These are phyloP conservation scores for Zenarchopterus dispar DNA, from an alignment of 2,797 vertebrate genomes.

Conservation along the genomic window DNA sequence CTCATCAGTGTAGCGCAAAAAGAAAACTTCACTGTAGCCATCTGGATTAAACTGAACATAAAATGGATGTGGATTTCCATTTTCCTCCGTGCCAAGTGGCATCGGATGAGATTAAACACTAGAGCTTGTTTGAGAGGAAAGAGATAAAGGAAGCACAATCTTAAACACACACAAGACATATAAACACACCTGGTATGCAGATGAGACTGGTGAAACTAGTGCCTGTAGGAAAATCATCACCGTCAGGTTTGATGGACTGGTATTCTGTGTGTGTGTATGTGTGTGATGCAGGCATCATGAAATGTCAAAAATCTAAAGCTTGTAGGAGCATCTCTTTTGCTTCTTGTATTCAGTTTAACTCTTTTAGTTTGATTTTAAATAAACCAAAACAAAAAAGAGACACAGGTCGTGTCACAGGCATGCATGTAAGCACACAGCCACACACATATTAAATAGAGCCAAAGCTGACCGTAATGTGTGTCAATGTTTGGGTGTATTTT, in stretches of 20 bases:
- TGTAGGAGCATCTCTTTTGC: slow-evolving; percentile 3
- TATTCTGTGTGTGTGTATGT: background rate
- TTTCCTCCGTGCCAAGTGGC: slow-evolving; percentile 1
- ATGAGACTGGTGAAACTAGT: slow-evolving; percentile 18
- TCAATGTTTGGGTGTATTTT: slow-evolving; percentile 67
- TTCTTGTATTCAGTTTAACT: slow-evolving; percentile 15
- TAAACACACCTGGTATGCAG: slow-evolving; percentile 24
- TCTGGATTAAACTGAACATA: slow-evolving; percentile 21
- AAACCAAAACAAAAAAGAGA: slow-evolving; percentile 37
- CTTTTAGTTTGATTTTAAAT: slow-evolving; percentile 23
- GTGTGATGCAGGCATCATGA: background rate
- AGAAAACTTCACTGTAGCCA: slow-evolving; percentile 20
- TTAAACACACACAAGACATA: slow-evolving; percentile 7
- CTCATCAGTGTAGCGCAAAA: slow-evolving; percentile 18
- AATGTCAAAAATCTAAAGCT: slow-evolving; percentile 8
- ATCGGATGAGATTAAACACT: slow-evolving; percentile 9
- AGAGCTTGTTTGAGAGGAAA: background rate
- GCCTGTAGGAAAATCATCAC: slow-evolving; percentile 9
- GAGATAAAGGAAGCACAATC: background rate
- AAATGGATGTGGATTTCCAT: background rate
- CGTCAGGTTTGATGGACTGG: background rate
- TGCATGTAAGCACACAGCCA: slow-evolving; percentile 9
- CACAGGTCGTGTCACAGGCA: slow-evolving; percentile 15
- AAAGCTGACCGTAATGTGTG: slow-evolving; percentile 39
- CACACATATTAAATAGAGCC: slow-evolving; percentile 37